Percentiles rank a stretch among this genome's conserved stretches.
Evolutionary conservation across 2,797 vertebrate genomes (phyloP).

Genomic region (Xyrichtys novacula): DNA sequence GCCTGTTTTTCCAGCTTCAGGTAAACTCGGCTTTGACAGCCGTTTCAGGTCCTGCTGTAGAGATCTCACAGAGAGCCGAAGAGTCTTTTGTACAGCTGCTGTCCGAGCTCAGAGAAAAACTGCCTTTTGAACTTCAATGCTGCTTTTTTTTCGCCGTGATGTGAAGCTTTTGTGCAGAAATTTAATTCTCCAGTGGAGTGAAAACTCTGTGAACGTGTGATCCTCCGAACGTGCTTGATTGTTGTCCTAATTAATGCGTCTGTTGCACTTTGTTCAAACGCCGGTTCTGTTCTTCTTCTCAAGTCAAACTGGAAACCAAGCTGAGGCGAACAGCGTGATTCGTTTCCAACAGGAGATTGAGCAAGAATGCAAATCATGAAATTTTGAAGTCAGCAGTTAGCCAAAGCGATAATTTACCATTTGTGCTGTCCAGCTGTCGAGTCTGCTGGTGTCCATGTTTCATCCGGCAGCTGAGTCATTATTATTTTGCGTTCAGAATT

Average conservation of each 20-base stretch:
- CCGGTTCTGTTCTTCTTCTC: constrained; percentile 14
- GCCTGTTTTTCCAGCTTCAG: constrained; percentile 20
- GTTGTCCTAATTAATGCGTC: constrained; percentile 46
- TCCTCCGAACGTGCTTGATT: constrained; percentile 26
- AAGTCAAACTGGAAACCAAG: constrained; percentile 21
- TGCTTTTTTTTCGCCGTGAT: background rate
- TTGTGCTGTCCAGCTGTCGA: constrained; percentile 27
- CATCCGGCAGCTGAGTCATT: constrained; percentile 12
- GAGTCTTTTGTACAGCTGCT: constrained; percentile 46
- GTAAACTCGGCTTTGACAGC: constrained; percentile 59
- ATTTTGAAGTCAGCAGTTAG: constrained; percentile 29
- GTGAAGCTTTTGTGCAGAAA: constrained; percentile 27
- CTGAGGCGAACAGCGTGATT: background rate
- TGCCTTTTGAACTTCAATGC: constrained; percentile 49
- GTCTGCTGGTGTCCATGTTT: background rate
- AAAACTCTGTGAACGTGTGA: constrained; percentile 14
- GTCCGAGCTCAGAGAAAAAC: constrained; percentile 47
- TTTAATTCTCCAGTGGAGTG: constrained; percentile 17
- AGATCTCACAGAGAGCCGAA: constrained; percentile 32
- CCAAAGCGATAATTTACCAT: constrained; percentile 24
- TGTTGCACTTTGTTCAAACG: constrained; percentile 35
- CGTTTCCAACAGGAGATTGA: background rate
- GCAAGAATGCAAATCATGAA: constrained; percentile 14
- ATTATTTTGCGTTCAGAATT: constrained; percentile 2
- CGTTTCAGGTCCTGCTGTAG: constrained; percentile 27